Base-by-base conservation (phyloP, 2,113 vertebrate species). In the Corydoras sp. region DNA sequence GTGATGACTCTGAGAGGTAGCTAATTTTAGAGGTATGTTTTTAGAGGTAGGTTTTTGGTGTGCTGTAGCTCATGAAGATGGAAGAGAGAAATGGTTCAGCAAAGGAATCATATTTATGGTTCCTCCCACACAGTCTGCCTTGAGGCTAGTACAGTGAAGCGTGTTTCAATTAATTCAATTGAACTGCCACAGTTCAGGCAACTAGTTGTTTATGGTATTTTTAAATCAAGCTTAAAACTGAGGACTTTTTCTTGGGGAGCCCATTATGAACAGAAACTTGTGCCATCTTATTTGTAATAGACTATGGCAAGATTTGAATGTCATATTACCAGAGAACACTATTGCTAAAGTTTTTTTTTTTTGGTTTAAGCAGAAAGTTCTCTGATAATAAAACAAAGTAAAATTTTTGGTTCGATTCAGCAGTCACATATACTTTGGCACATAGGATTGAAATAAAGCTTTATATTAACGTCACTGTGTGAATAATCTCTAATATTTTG, bases 1-100 rank as follows among this genome's bases (percentile, higher is more conserved):
- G 69, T 68, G 81, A 81, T 83, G 82, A 81, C 69, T 82, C 72
- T 58, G 71, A 85, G 86, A 90, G 82, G 86, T 88, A 89, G 85
- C 76, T 85, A 82, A 89, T 83, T 87, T 89, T 89, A 85, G 85
- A 86, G 59, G 69, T 32, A 76, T 76, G 70, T 72, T 24, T 24
- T 24, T 24, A 24, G 18, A 24, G 18, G 18, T 24, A 24, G 83
- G 80, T 72, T 76, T 84, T 80, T 69, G 79, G 75, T 68, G 73
- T 54, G 58, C 60, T 54, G 58, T 60, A 65, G 63, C 50, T 51
- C 49, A 60, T 66, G 72, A 58, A 56, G 29, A 56, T 24, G 12
- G 50, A 51, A 68, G 48, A 59, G 24, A 48, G 69, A 53, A 68
- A 43, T 64, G 31, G 62, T 71, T 63, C 50, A 59, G 54, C 31